A percentile compares a stretch with the other conserved stretches of the same genome.
Conservation (phyloP, 1,140 invertebrate genomes). For the Tetraneura akinire region DNA sequence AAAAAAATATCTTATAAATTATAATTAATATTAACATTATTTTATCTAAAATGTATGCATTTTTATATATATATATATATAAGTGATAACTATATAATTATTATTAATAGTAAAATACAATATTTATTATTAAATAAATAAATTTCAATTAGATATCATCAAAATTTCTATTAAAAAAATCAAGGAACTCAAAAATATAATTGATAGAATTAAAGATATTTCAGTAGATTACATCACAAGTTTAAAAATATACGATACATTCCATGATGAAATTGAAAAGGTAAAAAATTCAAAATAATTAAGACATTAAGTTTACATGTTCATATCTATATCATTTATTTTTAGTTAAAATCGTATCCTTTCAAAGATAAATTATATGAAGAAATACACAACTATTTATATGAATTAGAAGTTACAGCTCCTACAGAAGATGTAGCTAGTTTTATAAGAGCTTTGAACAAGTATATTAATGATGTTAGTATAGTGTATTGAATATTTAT, state of each 20-base stretch:
- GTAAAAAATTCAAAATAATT: not conserved
- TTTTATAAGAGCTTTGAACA: slow-evolving; percentile 15
- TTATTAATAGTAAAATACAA: no score
- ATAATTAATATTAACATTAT: no score
- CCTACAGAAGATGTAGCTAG: not conserved
- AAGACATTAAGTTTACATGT: not conserved
- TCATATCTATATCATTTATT: not conserved
- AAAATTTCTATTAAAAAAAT: not conserved
- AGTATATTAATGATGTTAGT: slow-evolving; percentile 23
- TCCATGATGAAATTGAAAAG: slow-evolving; percentile 1
- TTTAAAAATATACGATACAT: not conserved
- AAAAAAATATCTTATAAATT: no score
- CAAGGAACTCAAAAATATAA: not conserved
- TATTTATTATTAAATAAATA: not conserved
- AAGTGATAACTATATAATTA: no score
- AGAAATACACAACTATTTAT: slow-evolving; percentile 10
- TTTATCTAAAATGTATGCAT: no score
- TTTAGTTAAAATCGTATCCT: slow-evolving; percentile 27
- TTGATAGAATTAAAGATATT: not conserved
- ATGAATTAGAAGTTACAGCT: not conserved
- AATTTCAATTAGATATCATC: not conserved
- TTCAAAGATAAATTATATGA: slow-evolving; percentile 24
- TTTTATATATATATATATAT: no score
- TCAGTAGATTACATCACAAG: not conserved
- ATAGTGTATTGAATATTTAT: slow-evolving; percentile 39